Percentiles rank a stretch among this genome's conserved stretches.
Evolutionary conservation across 2,888 invertebrate genomes (phyloP).

Genomic region (Lasioglossum marginatum): DNA sequence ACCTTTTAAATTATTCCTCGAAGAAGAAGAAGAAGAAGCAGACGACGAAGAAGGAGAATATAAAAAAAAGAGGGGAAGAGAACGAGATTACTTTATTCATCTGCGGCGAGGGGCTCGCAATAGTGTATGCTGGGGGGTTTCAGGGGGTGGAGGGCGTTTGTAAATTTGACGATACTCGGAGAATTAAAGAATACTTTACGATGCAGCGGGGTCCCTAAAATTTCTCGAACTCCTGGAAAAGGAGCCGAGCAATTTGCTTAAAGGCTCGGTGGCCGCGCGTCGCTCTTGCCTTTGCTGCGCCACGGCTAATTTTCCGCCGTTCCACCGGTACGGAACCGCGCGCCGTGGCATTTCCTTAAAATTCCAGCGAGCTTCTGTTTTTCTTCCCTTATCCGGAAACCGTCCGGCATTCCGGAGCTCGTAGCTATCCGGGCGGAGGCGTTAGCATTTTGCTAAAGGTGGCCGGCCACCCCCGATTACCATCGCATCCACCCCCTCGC

Average conservation of each 20-base stretch:
- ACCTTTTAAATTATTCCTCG: neutral
- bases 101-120: neutral
- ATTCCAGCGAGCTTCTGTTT: conserved; percentile 22
- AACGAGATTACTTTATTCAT: neutral
- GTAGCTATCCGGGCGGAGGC: neutral
- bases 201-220: neutral
- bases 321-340: neutral
- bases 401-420: neutral
- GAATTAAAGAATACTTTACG: neutral
- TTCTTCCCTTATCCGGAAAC: conserved; percentile 10
- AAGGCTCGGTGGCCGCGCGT: neutral
- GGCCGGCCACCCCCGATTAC: conserved; percentile 22
- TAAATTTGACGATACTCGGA: neutral
- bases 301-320: conserved; percentile 1
- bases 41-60: neutral
- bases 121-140: neutral
- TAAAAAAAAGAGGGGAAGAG: neutral
- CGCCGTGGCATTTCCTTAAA: neutral
- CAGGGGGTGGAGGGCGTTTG: neutral
- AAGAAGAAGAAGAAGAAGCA: neutral
- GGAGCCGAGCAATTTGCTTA: conserved; percentile 16
- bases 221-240: conserved; percentile 16
- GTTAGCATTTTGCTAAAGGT: conserved; percentile 22
- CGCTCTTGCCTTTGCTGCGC: neutral
- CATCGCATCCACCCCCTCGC: neutral